Base-by-base conservation (phyloP, 2,113 vertebrate species). In the Hyla sarda region DNA sequence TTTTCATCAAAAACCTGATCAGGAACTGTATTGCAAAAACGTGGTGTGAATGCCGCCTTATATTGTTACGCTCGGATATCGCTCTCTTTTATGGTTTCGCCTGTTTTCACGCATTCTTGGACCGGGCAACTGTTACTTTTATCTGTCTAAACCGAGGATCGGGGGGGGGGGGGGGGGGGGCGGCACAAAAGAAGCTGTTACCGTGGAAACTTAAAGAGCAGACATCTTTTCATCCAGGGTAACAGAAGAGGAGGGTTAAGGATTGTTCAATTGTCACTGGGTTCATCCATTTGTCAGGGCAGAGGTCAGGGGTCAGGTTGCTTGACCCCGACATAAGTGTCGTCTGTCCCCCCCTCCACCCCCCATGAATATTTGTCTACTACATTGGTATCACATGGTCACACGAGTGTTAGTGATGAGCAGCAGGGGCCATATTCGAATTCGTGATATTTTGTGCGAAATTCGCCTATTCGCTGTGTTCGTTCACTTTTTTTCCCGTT, bases 191-290 rank as follows among this genome's bases (percentile, higher is more conserved):
- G 28, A 32, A 67, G 30, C 28, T 17, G 95, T 95, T 96, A 94
- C 95, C 95, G 91, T 93, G 95, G 95, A 94, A 95, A 94, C 95
- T 91, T 89, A 87, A 90, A 90, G 92, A 90, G 90, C 93, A 92
- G 91, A 92, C 78, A 91, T 92, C 91, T 92, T 91, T 83, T 86
- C 32, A 28, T 10, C 10, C 67, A 7, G 1, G 62, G 69, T 77
- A 85, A 86, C 79, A 28, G 72, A 89, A 87, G 30, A 52, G 62
- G 72, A 87, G 87, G 77, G 79, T 88, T 79, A 84, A 47, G 52
- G 88, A 87, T 88, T 88, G 80, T 87, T 83, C 14, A 60, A 75
- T 28, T 69, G 69, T 19, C 52, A 10, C 2, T 41, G 9, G 50
- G 48, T 41, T 58, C 34, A 60, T 58, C 34, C 71, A 62, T 75